Evolutionary conservation across 2,113 vertebrate species (phyloP), one percentile per base, ranked within the genome.

Genomic region (Cephalopterus ornatus): DNA sequence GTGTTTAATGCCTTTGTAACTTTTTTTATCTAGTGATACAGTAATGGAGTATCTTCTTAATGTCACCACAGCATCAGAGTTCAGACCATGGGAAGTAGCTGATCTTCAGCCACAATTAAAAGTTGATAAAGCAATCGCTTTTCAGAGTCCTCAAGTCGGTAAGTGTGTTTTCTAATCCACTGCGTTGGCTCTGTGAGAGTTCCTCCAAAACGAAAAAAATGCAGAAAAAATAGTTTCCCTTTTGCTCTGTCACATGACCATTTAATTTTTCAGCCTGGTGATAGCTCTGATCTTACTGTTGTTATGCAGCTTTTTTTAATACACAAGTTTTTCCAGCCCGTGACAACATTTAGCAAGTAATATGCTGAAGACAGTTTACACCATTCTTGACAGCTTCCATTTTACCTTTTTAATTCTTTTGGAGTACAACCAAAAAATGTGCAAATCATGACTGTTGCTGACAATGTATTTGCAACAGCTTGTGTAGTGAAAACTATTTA

Each of bases 31-130:
- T 94, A 99, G 99, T 50, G 99, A 99, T 74, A 99, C 99, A 10
- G 98, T 99, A 55, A 99, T 99, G 99, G 99, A 99, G 95, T 99
- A 99, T 97, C 98, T 99, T 92, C 99, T 99, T 93, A 99, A 99
- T 28, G 99, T 99, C 91, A 99, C 99, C 39, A 99, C 99, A 28
- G 99, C 99, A 19, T 98, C 98, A 12, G 99, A 99, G 96, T 99
- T 99, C 88, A 98, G 99, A 35, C 94, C 93, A 1, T 99, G 99
- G 99, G 99, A 99, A 96, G 98, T 99, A 65, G 94, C 98, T 53
- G 98, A 98, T 7, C 98, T 99, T 88, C 98, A 98, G 23, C 70
- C 98, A 46, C 97, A 94, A 67, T 62, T 99, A 13, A 98, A 97
- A 93, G 8, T 98, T 88, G 99, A 99, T 97, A 99, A 98, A 91